Conservation (phyloP, 2,888 invertebrate species). For the Tridacna crocea region DNA sequence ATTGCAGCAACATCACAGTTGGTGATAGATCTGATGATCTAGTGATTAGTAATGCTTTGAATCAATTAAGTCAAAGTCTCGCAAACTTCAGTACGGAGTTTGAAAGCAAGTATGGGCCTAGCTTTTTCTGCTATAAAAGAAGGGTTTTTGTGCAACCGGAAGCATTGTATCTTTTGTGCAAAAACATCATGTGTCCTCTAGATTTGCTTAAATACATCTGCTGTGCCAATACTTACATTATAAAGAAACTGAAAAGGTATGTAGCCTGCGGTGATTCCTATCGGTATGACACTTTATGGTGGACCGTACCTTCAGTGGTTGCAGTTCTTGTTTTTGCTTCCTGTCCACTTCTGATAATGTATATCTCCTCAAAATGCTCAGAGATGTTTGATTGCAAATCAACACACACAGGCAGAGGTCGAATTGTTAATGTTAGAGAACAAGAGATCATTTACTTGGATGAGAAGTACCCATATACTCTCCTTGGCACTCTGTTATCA, state of each 20-base stretch:
- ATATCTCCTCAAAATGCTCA: background rate
- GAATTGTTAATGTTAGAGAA: background rate
- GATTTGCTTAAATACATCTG: constrained; percentile 50
- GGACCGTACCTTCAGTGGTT: constrained; percentile 51
- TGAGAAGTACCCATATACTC: constrained; percentile 29
- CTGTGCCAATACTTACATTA: constrained; percentile 38
- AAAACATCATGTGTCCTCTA: constrained; percentile 56
- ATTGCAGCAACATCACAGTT: constrained; percentile 51
- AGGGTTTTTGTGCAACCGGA: constrained; percentile 41
- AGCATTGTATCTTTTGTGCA: constrained; percentile 43
- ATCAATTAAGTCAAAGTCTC: constrained; percentile 25
- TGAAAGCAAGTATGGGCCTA: constrained; percentile 44
- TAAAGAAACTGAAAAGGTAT: constrained; percentile 2
- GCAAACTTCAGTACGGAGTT: background rate
- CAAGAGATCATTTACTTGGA: constrained; percentile 32
- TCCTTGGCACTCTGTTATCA: constrained; percentile 28
- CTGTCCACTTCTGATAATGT: constrained; percentile 46
- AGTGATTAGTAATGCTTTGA: constrained; percentile 39
- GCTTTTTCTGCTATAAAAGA: constrained; percentile 56
- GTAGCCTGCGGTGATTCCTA: constrained; percentile 28
- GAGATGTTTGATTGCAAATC: background rate
- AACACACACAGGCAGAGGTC: background rate
- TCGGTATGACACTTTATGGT: constrained; percentile 52
- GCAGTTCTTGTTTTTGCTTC: constrained; percentile 52
- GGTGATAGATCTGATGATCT: constrained; percentile 42